Conservation (phyloP, 2,888 invertebrate genomes). For the Plusia festucae region DNA sequence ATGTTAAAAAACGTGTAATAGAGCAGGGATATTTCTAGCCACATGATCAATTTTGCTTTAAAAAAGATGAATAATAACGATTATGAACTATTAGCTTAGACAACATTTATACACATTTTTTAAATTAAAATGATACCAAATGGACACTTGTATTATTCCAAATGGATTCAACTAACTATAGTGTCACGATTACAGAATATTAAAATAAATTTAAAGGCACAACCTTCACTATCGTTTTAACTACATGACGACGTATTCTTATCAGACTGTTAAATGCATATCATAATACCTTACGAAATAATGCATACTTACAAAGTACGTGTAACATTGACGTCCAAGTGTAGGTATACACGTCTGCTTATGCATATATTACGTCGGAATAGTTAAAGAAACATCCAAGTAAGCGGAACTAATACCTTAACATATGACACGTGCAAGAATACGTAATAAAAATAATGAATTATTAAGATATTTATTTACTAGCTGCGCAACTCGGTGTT, state of each 20-base stretch:
- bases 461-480: constrained; percentile 14
- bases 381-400: constrained; percentile 11
- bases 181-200: too few relatives aligned
- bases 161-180: too few relatives aligned
- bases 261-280: neutral
- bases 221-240: neutral
- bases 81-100: too few relatives aligned
- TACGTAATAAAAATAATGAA: constrained; percentile 15
- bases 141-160: too few relatives aligned
- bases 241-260: neutral
- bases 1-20: too few relatives aligned
- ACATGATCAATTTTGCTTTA: too few relatives aligned
- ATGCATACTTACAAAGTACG: neutral
- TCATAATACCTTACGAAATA: constrained; percentile 1
- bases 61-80: too few relatives aligned
- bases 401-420: constrained; percentile 24
- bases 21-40: too few relatives aligned
- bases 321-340: neutral
- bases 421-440: constrained; percentile 33
- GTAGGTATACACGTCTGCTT: neutral
- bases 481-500: too few relatives aligned
- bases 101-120: too few relatives aligned
- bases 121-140: too few relatives aligned
- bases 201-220: too few relatives aligned
- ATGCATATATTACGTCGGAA: neutral